Conservation (phyloP, 1,140 invertebrate genomes). For the Aphis craccivora region DNA sequence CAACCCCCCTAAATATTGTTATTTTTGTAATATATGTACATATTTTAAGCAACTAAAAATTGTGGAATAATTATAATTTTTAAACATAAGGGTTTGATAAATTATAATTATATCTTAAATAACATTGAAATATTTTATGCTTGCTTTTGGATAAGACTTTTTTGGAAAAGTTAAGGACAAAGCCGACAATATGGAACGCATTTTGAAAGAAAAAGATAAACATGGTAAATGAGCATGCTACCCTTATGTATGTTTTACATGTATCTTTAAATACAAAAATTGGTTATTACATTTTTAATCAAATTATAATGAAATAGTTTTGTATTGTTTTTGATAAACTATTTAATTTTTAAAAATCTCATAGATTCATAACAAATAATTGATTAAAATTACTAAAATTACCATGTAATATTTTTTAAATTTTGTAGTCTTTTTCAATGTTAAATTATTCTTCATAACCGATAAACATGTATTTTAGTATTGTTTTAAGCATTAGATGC, state of each 20-base stretch:
- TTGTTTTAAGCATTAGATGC: background rate
- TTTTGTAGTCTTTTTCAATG: background rate
- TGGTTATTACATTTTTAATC: background rate
- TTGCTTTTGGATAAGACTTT: constrained; percentile 72
- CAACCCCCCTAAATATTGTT: background rate
- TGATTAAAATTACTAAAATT: background rate
- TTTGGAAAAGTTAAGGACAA: constrained; percentile 92
- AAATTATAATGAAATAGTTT: background rate
- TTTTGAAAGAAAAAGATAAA: constrained; percentile 90
- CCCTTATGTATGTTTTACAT: background rate
- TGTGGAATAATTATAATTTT: background rate
- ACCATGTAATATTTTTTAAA: background rate
- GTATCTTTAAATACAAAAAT: background rate
- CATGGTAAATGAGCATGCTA: constrained; percentile 71
- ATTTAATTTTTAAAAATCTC: background rate
- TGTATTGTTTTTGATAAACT: background rate
- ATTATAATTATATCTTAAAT: constrained; percentile 33
- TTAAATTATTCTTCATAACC: background rate
- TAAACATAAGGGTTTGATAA: constrained; percentile 13
- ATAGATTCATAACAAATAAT: too few relatives aligned
- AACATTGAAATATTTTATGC: constrained; percentile 34
- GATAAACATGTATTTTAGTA: background rate
- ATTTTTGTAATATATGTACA: background rate
- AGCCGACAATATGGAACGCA: constrained; percentile 87
- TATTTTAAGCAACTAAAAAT: background rate